Conservation (phyloP, 2,888 invertebrate genomes). For the Platycheirus rosarum region DNA sequence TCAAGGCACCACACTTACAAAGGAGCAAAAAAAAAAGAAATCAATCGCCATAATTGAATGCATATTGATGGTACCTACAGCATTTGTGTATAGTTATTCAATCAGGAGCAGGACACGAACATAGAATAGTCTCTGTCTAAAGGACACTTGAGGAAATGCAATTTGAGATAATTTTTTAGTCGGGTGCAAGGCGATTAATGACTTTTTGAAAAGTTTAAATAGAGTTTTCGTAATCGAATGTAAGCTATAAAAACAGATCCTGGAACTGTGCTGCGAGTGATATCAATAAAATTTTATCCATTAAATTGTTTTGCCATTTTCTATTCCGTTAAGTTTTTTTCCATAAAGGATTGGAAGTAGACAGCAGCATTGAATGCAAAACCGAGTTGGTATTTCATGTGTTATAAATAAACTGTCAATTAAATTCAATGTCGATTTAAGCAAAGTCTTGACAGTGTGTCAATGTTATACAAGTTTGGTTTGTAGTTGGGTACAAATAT, state of each 20-base stretch:
- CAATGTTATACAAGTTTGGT: too few species aligned
- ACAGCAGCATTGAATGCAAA: neutral
- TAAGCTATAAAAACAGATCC: too few species aligned
- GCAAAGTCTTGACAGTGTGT: neutral
- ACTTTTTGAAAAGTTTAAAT: too few species aligned
- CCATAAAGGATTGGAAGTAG: neutral
- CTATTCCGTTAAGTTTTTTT: too few species aligned
- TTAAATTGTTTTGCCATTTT: neutral
- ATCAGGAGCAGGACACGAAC: constrained; percentile 33
- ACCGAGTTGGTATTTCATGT: neutral
- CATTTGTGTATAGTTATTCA: constrained; percentile 20
- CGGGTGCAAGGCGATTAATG: too few species aligned
- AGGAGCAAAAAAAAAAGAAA: constrained; percentile 37
- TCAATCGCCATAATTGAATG: constrained; percentile 36
- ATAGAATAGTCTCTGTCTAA: too few species aligned
- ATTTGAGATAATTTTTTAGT: neutral
- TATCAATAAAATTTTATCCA: too few species aligned
- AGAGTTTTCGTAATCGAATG: too few species aligned
- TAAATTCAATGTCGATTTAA: neutral
- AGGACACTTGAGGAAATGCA: too few species aligned
- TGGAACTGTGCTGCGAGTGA: too few species aligned
- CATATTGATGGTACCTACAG: constrained; percentile 50
- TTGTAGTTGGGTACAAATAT: too few species aligned
- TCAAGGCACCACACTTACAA: constrained; percentile 35
- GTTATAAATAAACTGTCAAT: constrained; percentile 6